These are phyloP conservation scores for Cichlasoma orientale DNA, from an alignment of 2,797 vertebrate species.

Conservation along the genomic window DNA sequence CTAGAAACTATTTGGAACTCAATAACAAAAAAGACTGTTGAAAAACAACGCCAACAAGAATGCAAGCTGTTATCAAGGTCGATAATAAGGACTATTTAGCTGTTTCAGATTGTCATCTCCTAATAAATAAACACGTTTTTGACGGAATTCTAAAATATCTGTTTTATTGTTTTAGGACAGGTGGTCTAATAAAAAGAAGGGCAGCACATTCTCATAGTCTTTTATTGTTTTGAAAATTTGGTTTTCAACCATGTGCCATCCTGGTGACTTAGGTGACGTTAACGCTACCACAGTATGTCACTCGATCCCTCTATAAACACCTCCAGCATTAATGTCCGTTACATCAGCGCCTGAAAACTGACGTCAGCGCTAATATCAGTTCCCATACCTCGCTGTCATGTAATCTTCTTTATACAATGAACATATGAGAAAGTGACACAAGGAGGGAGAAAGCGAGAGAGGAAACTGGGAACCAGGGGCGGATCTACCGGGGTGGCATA, in stretches of 20 bases:
- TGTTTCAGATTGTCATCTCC: too few relatives aligned
- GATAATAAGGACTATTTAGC: too few relatives aligned
- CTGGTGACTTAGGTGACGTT: not conserved
- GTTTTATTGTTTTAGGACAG: too few relatives aligned
- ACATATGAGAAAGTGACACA: not conserved
- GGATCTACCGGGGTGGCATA: too few relatives aligned
- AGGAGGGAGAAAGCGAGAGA: not conserved
- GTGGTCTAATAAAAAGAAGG: not conserved
- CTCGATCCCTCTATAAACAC: not conserved
- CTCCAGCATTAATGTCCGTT: not conserved
- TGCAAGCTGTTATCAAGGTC: too few relatives aligned
- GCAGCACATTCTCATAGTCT: not conserved
- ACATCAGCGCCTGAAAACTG: not conserved
- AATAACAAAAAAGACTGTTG: not conserved
- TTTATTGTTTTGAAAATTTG: not conserved
- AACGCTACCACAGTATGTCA: not conserved
- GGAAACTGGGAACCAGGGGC: conserved; percentile 18
- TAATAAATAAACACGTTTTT: too few relatives aligned
- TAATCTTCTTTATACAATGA: not conserved
- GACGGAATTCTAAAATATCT: too few relatives aligned
- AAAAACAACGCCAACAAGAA: not conserved
- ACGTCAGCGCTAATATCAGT: not conserved
- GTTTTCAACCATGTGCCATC: not conserved
- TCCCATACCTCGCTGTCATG: not conserved
- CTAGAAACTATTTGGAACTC: not conserved